Conservation (phyloP, 1,140 invertebrate species). For the Carposina sasakii region DNA sequence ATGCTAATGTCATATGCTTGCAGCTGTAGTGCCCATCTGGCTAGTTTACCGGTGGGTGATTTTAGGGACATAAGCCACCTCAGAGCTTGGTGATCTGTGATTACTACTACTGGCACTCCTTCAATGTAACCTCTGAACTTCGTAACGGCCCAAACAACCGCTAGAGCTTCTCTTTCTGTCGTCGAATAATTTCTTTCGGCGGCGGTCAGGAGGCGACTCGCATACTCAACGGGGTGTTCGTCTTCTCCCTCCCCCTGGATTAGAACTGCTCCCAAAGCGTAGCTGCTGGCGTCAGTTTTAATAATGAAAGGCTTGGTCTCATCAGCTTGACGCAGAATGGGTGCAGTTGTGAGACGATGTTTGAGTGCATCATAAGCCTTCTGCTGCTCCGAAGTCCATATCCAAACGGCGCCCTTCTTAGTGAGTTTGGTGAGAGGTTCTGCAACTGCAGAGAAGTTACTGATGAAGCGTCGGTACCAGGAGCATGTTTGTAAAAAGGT, state of each 20-base stretch:
- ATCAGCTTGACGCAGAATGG: constrained; percentile 17
- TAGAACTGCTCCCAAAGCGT: constrained; percentile 34
- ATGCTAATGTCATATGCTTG: constrained; percentile 42
- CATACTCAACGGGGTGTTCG: constrained; percentile 59
- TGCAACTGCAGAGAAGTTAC: constrained; percentile 37
- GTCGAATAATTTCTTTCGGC: constrained; percentile 62
- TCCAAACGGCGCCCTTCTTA: constrained; percentile 33
- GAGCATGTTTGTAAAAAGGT: constrained; percentile 31
- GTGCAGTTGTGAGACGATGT: background rate
- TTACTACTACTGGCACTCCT: constrained; percentile 44
- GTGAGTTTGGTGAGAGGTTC: constrained; percentile 42
- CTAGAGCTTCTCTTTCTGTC: constrained; percentile 64
- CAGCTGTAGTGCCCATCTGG: constrained; percentile 53
- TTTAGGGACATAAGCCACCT: constrained; percentile 56
- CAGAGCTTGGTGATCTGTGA: constrained; percentile 64
- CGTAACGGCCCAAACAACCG: constrained; percentile 59
- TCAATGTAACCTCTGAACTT: constrained; percentile 49
- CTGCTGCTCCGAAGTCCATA: constrained; percentile 16
- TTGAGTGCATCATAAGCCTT: constrained; percentile 7
- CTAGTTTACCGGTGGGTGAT: constrained; percentile 36
- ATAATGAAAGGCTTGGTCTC: constrained; percentile 26
- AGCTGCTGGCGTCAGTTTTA: constrained; percentile 36
- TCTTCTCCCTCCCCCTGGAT: constrained; percentile 34
- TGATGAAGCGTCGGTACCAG: constrained; percentile 48
- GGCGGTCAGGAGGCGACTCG: constrained; percentile 36